Conservation (phyloP, 1,140 invertebrate genomes). For the Diuraphis noxia region DNA sequence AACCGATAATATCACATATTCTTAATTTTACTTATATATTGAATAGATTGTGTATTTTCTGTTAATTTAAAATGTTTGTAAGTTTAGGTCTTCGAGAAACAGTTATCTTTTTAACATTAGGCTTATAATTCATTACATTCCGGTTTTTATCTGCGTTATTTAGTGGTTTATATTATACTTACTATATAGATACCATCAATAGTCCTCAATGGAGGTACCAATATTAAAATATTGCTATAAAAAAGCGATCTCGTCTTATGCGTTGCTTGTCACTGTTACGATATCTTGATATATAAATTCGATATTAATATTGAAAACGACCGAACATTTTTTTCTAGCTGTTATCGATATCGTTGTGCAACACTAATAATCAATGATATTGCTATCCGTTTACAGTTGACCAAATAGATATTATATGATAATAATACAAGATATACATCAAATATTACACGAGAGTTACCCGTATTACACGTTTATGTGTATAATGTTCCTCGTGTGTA, state of each 20-base stretch:
- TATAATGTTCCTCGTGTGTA: neutral
- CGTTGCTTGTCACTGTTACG: neutral
- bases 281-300: neutral
- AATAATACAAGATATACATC: neutral
- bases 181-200: neutral
- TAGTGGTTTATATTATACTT: no score
- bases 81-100: neutral
- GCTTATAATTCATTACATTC: neutral
- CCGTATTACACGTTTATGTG: neutral
- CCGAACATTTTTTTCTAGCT: neutral
- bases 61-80: neutral
- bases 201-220: neutral
- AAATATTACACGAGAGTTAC: neutral
- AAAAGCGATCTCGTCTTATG: neutral
- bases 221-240: neutral
- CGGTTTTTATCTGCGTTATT: neutral
- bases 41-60: neutral
- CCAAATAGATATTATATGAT: neutral
- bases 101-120: neutral
- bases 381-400: neutral
- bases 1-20: neutral
- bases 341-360: neutral
- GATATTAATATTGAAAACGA: neutral
- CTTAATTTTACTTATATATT: neutral
- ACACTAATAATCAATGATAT: neutral